A percentile compares a stretch with the other conserved stretches of the same genome.
phyloP scores from a whole-genome alignment of 2,888 invertebrate genomes.

The Phlogophora meticulosa region DNA sequence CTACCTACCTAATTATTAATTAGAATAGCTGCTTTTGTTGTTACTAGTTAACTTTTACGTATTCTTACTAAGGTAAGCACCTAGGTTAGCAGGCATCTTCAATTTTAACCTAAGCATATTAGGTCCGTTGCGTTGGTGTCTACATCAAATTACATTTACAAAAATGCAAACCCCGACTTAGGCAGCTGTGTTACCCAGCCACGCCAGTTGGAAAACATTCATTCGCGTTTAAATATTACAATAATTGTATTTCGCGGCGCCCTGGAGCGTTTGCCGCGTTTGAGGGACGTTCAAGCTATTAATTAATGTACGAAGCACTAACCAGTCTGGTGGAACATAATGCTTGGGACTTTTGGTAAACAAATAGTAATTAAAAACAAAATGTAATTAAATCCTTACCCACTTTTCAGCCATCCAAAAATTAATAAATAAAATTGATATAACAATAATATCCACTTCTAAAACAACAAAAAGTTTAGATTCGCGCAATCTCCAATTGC shows the following conservation, averaged over 20 bases:
- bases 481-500: no score
- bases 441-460: no score
- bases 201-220: constrained; percentile 45
- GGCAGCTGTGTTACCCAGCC: constrained; percentile 6
- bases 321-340: constrained; percentile 8
- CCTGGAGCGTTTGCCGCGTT: constrained; percentile 28
- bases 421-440: background rate
- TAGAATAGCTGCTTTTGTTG: no score
- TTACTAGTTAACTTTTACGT: background rate
- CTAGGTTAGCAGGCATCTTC: no score
- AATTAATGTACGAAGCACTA: constrained; percentile 30
- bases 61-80: background rate
- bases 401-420: background rate
- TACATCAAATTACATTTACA: constrained; percentile 15
- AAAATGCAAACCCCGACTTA: constrained; percentile 27
- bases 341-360: background rate
- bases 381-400: background rate
- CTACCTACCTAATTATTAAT: no score
- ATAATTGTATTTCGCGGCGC: constrained; percentile 38
- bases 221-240: constrained; percentile 47
- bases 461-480: no score
- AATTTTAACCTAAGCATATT: background rate
- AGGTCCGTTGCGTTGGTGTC: constrained; percentile 2
- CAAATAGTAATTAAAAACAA: background rate
- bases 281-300: constrained; percentile 17